Evolutionary conservation across 2,797 vertebrate species (phyloP), one percentile per base, ranked within the genome.

Genomic region (Notolabrus celidotus): DNA sequence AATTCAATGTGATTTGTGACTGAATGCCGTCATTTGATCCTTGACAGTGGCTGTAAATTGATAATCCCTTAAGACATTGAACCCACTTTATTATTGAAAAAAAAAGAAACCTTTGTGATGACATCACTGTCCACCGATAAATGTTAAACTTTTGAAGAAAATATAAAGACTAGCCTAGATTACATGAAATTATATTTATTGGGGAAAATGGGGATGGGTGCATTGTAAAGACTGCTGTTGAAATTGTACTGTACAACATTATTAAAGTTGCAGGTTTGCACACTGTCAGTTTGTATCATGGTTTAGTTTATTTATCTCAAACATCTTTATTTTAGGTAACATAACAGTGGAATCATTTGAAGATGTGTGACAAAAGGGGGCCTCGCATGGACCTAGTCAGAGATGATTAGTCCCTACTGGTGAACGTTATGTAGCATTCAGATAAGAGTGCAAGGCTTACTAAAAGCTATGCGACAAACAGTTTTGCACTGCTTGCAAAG

Each of bases 221-320:
- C 70, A 82, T 82, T 91, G 87, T 90, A 86, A 88, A 89, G 87
- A 84, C 87, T 87, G 86, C 88, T 89, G 83, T 90, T 87, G 70
- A 90, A 90, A 86, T 83, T 66, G 89, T 91, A 89, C 92, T 92
- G 90, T 92, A 92, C 69, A 77, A 90, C 86, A 84, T 90, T 71
- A 92, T 90, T 92, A 92, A 92, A 93, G 89, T 88, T 92, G 90
- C 91, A 93, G 73, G 74, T 93, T 93, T 92, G 92, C 91, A 92
- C 90, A 92, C 77, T 78, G 82, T 88, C 74, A 51, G 15, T 49
- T 60, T 72, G 67, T 71, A 17, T 39, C 53, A 31, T 20, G 2
- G 42, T 71, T 22, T 83, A 15, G 41, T 83, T 67, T 31, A 15
- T 8, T 29, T 15, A 27, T 49, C 33, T 45, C 25, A 36, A 42